These are phyloP conservation scores for Phyto melanocephala DNA, from an alignment of 2,888 invertebrate genomes.

Conservation along the genomic window DNA sequence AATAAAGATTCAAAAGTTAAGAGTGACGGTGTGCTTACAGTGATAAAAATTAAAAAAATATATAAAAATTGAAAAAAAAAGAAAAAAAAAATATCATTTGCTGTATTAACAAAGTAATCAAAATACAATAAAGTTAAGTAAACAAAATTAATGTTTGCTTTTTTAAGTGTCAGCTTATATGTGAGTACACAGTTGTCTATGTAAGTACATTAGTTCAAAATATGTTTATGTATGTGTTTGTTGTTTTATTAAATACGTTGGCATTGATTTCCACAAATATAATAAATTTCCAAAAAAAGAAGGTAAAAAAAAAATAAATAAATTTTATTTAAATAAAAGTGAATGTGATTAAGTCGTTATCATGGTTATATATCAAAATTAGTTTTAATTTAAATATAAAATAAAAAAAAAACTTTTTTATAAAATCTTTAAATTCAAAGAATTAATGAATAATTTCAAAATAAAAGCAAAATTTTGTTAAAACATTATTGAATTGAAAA, in stretches of 20 bases:
- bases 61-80: not conserved
- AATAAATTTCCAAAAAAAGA: not conserved
- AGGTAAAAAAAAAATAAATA: not conserved
- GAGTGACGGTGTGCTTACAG: not conserved
- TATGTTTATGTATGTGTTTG: too few species aligned
- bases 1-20: not conserved
- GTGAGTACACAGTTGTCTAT: not conserved
- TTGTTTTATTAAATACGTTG: too few species aligned
- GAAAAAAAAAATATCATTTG: not conserved
- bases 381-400: too few species aligned
- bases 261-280: too few species aligned
- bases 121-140: not conserved
- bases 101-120: not conserved
- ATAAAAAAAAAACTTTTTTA: too few species aligned
- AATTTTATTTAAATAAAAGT: not conserved
- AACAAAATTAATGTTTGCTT: not conserved
- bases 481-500: too few species aligned
- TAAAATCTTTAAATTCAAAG: too few species aligned
- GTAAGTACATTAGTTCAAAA: too few species aligned
- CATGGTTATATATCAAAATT: too few species aligned
- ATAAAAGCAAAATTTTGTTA: too few species aligned
- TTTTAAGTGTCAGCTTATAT: not conserved
- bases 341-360: not conserved
- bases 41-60: not conserved
- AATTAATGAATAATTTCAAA: too few species aligned